A percentile compares a stretch with the other conserved stretches of the same genome.
Conservation (phyloP, 2,888 invertebrate genomes). For the Itoplectis maculator region DNA sequence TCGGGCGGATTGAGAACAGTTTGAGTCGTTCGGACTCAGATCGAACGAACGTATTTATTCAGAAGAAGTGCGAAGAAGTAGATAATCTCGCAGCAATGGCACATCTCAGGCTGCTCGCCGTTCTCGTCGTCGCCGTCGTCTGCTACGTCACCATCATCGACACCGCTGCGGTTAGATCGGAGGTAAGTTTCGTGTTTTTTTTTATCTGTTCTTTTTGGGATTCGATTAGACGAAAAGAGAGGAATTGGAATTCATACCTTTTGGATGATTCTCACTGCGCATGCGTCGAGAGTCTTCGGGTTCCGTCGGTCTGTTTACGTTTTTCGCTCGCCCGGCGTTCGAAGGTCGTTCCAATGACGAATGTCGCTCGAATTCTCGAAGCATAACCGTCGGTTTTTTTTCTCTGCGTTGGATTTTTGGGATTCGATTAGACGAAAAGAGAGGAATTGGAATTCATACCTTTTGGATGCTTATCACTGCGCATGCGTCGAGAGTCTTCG, state of each 20-base stretch:
- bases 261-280: no score
- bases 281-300: no score
- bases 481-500: no score
- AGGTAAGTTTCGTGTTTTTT: slow-evolving; percentile 69
- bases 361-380: no score
- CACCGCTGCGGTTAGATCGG: slow-evolving; percentile 73
- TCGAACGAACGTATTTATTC: slow-evolving; percentile 6
- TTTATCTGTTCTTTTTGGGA: neutral
- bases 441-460: no score
- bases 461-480: no score
- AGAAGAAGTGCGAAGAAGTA: slow-evolving; percentile 25
- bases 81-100: slow-evolving; percentile 69
- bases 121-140: slow-evolving; percentile 68
- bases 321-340: no score
- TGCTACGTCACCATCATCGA: slow-evolving; percentile 74
- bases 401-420: no score
- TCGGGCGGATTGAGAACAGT: slow-evolving; percentile 7
- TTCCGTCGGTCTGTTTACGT: no score
- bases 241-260: no score
- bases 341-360: no score
- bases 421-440: neutral
- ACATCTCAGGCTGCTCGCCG: slow-evolving; percentile 67
- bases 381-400: no score
- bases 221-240: neutral
- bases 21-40: neutral